phyloP scores from a whole-genome alignment of 1,140 invertebrate genomes.

The Venturia canescens region DNA sequence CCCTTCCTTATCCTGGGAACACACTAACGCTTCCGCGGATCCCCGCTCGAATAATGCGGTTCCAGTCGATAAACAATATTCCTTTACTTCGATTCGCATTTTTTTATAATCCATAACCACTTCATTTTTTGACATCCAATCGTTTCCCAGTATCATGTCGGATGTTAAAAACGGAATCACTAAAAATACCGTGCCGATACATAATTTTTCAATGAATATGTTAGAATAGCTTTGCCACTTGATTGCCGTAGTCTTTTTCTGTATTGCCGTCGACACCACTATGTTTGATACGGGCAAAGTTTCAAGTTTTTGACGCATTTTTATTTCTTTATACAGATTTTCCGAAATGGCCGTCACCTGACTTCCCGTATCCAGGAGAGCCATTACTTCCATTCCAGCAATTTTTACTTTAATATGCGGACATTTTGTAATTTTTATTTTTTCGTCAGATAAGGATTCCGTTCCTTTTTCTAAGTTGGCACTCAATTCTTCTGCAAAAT shows the following conservation, averaged over 20 bases:
- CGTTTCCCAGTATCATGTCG: slow-evolving; percentile 52
- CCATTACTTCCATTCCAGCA: too few species aligned
- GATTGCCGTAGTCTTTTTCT: slow-evolving; percentile 49
- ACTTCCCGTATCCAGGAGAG: slow-evolving; percentile 38
- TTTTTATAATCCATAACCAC: slow-evolving; percentile 49
- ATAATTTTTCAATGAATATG: slow-evolving; percentile 22
- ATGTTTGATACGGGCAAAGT: slow-evolving; percentile 50
- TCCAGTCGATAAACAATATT: not conserved
- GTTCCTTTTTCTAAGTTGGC: too few species aligned
- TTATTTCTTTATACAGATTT: slow-evolving; percentile 42
- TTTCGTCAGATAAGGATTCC: too few species aligned
- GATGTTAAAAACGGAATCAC: too few species aligned
- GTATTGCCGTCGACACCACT: slow-evolving; percentile 46
- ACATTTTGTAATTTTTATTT: too few species aligned
- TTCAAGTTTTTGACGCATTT: not conserved
- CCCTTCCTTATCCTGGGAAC: slow-evolving; percentile 1
- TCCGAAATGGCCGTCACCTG: slow-evolving; percentile 53
- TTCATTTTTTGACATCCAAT: slow-evolving; percentile 47
- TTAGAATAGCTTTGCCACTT: slow-evolving; percentile 48
- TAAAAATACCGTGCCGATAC: slow-evolving; percentile 33
- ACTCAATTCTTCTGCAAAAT: not conserved
- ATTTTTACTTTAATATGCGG: too few species aligned
- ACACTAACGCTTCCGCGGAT: not conserved
- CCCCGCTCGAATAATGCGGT: slow-evolving; percentile 30
- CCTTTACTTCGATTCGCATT: not conserved